Base-by-base conservation (phyloP, 2,113 vertebrate genomes). In the Plecotus auritus region DNA sequence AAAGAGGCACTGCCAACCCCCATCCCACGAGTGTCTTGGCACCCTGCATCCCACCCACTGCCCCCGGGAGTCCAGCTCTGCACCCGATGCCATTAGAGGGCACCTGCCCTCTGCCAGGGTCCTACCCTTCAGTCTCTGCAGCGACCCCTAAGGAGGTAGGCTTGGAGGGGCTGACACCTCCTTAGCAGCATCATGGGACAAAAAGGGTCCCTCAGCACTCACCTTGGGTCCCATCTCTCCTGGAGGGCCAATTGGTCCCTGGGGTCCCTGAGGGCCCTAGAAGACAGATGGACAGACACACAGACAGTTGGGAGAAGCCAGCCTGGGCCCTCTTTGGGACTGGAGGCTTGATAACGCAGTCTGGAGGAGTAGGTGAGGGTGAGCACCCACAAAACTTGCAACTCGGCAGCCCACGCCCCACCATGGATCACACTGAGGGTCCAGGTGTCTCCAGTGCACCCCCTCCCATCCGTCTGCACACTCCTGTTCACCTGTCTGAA, bases 191-290 rank as follows among this genome's bases (percentile, higher is more conserved):
- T 5, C 16, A 18, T 0, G 6, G 89, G 66, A 83, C 0, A 1
- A 47, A 23, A 40, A 45, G 35, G 26, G 56, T 4, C 80, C 72
- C 85, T n/a, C 16, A 61, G 69, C 40, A 97, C 98, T 98, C 98
- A 99, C 99, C 99, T 98, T 98, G n/a, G 94, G 98, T 18, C 99
- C 99, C 54, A 99, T 99, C 95, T 99, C 99, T 97, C 99, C 99
- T 77, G 99, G 98, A 64, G 99, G 97, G 14, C 99, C 99, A 0
- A 98, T 90, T 69, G 97, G 98, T 56, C 99, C 99, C 93, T 98
- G 97, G 67, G 98, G 98, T 97, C 99, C 99, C 84, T 98, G 96
- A 35, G 98, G 98, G 94, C 99, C 99, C 99, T 99, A 97, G 37
- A 96, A 98, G 90, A 97, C n/a, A 96, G 93, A 97, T 13, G 96